Base-by-base conservation (phyloP, 2,888 invertebrate genomes). In the Tenthredo amoena region DNA sequence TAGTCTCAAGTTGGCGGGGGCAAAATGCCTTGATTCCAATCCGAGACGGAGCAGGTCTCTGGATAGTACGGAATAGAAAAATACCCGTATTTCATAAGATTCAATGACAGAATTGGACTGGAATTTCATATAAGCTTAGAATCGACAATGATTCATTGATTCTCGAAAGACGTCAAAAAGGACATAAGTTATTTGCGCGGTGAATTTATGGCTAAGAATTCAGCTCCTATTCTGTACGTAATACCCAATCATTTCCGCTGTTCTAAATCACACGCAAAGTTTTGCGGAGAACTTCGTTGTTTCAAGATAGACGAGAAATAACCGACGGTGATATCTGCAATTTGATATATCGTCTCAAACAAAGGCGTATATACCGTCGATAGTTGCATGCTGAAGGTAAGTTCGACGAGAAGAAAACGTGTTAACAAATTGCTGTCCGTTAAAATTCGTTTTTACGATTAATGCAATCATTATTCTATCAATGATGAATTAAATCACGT, bases 231-330 rank as follows among this genome's bases (percentile, higher is more conserved):
- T 81, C 21, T 40, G 65, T 58, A 81, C 37, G 81, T 81, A 43
- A 81, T 81, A 62, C 26, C 81, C 81, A 62, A 81, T 81, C 58
- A 81, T 81, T 81, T 62, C 81, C 81, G 81, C 34, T n/a, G 81
- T 81, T 62, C 81, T 81, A 65, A 81, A 81, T 81, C 81, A 81
- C 81, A 26, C 58, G 81, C 55, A 65, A 62, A 81, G 62, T 81
- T 81, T 15, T 15, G 77, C 81, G 26, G 21, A 81, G 40, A 81
- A 34, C 62, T 40, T 26, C 26, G 77, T 81, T 43, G 21, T 34
- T 50, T 62, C 37, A 81, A 65, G 65, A 81, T 81, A 62, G 65
- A 43, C 81, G 40, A 81, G 81, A 62, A 81, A 37, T 62, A 62
- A 26, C 43, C 40, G 43, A 40, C 62, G 34, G 81, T 62, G 81